Evolutionary conservation across 2,113 vertebrate species (phyloP).

Genomic region (Sinocyclocheilus grahami): DNA sequence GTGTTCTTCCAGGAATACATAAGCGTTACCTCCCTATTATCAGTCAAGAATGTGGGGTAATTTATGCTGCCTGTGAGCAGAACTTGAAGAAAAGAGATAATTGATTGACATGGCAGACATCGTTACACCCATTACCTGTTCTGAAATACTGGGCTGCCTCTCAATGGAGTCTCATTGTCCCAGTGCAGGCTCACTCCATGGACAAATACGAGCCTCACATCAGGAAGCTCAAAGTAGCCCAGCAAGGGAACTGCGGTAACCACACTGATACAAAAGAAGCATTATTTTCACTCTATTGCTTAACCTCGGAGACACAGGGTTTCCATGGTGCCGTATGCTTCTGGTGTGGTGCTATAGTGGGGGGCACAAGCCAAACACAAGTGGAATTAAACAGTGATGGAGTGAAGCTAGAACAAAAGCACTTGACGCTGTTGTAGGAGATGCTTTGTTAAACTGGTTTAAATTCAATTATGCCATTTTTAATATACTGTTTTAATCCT

Average conservation of each 20-base stretch:
- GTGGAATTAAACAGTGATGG: conserved; percentile 12
- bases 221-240: conserved; percentile 46
- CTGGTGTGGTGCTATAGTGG: conserved; percentile 17
- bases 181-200: conserved; percentile 8
- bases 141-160: conserved; percentile 18
- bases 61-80: conserved; percentile 21
- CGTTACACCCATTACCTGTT: conserved; percentile 26
- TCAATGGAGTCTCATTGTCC: conserved; percentile 45
- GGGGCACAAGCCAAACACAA: conserved; percentile 16
- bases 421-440: neutral
- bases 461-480: neutral
- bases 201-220: conserved; percentile 46
- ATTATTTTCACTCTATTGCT: conserved; percentile 46
- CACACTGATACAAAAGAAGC: conserved; percentile 47
- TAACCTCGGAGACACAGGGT: conserved; percentile 38
- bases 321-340: conserved; percentile 49
- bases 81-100: conserved; percentile 29
- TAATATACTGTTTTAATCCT: neutral
- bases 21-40: conserved; percentile 13
- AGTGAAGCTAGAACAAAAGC: conserved; percentile 11
- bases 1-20: conserved; percentile 36
- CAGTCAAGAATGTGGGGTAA: conserved; percentile 33
- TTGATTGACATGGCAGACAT: conserved; percentile 41
- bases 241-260: conserved; percentile 43
- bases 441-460: neutral